Evolutionary conservation across 30 jellyfish, hydroid and myxozoan genomes (phyloP), one percentile per base, ranked within the genome.

Genomic region (Chrysaora quinquecirrha): DNA sequence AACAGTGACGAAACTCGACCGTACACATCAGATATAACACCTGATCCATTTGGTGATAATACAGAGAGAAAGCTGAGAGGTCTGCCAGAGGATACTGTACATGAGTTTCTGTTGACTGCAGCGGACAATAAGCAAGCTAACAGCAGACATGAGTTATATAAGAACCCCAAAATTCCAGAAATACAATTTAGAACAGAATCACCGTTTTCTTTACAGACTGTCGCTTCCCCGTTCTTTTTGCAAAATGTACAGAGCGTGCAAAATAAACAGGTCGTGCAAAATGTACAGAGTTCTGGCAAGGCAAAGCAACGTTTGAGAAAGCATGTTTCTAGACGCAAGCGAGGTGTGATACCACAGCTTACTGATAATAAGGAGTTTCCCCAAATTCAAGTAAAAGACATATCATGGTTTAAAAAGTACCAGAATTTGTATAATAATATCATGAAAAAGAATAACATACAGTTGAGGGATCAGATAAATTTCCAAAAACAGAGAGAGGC

Each of bases 171-270:
- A 61, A 69, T 32, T 1, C 65, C 64, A 23, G 78, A 82, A 61
- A 64, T 82, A 2, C 63, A 82, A 27, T 82, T 82, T 74, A 68
- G 82, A 64, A 82, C 92, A n/a, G 92, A 82, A 75, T 60, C 92
- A 7, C 79, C 92, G 20, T 82, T 75, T 25, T 82, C 86, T 0
- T 38, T 82, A 47, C 28, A 75, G 64, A 82, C 85, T 4, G 92
- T 69, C 2, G 92, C 92, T 0, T 82, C 92, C 20, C 92, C 92
- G 0, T 75, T 82, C 32, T 85, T 82, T 34, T 80, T 82, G 21
- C 92, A 82, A 38, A 82, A 82, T 34, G 49, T 38, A 14, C 54
- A 38, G 54, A 14, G 76, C 0, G 82, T 80, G 10, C 71, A 52
- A 30, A 66, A 64, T 50, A 80, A 35, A 18, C 67, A 38, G 14